Evolutionary conservation across 2,888 invertebrate species (phyloP), one percentile per base, ranked within the genome.

Genomic region (Cryptocephalus moraei): DNA sequence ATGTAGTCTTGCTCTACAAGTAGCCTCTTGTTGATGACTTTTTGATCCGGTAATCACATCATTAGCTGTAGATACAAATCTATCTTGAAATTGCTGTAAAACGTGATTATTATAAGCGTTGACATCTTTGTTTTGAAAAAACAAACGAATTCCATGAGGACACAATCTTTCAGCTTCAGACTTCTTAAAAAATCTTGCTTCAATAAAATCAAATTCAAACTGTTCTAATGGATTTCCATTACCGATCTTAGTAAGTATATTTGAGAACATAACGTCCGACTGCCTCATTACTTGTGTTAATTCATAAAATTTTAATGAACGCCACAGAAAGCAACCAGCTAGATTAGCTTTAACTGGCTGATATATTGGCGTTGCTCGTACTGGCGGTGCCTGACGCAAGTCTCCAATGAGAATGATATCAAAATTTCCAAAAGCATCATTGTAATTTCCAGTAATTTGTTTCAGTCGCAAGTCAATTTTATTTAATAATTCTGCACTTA

Each of bases 281-380:
- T 68, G 67, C 48, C 64, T 56, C 52, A 66, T 62, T 8, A 66
- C 62, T 56, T 64, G 46, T 6, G 44, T 54, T 11, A 66, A 46
- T 52, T 58, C 52, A 49, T 55, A 67, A 56, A 58, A 66, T 46
- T 64, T 52, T 2, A 67, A 46, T 34, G 47, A 49, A 41, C 55
- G 61, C 66, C 66, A 68, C 33, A 65, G n/a, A n/a, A n/a, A n/a
- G n/a, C n/a, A n/a, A n/a, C n/a, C n/a, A n/a, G n/a, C n/a, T n/a
- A n/a, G n/a, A n/a, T n/a, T n/a, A n/a, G n/a, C n/a, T n/a, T n/a
- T n/a, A n/a, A n/a, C n/a, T n/a, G n/a, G n/a, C n/a, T n/a, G n/a
- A n/a, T n/a, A n/a, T n/a, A n/a, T n/a, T n/a, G n/a, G n/a, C n/a
- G n/a, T n/a, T n/a, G n/a, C n/a, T n/a, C n/a, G n/a, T n/a, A n/a